Percentiles rank a stretch among this genome's conserved stretches.
Evolutionary conservation across 37 sponge, comb jelly and placozoan species (phyloP).

Genomic region (Cliona cf. orientalis): DNA sequence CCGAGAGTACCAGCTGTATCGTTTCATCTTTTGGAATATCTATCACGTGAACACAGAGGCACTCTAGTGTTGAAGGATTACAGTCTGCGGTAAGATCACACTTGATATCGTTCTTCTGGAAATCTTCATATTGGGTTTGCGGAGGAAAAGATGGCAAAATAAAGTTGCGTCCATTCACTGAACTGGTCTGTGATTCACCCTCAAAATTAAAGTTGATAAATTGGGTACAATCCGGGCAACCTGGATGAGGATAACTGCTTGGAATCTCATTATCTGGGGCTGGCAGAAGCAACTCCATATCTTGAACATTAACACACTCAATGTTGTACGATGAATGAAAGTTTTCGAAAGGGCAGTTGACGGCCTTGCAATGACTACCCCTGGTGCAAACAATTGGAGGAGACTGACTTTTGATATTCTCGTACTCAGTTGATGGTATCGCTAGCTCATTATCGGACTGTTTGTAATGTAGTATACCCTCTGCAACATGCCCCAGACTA

Average conservation of each 20-base stretch:
- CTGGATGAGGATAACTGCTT: neutral
- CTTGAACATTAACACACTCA: slow-evolving; percentile 31
- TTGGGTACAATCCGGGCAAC: neutral
- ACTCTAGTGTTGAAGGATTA: too few species aligned
- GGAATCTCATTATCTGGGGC: neutral
- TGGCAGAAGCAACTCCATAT: neutral
- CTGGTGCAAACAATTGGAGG: neutral
- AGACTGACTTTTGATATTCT: slow-evolving; percentile 2
- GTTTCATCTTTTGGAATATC: too few species aligned
- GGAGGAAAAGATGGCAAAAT: slow-evolving; percentile 22
- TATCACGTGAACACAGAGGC: too few species aligned
- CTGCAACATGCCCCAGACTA: slow-evolving; percentile 6
- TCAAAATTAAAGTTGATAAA: slow-evolving; percentile 56
- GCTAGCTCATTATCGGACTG: neutral
- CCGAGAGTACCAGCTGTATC: too few species aligned
- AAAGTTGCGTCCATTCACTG: slow-evolving; percentile 56
- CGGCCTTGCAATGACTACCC: slow-evolving; percentile 33
- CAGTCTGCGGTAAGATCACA: neutral
- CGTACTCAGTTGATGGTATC: neutral
- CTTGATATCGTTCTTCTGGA: neutral
- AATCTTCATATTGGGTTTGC: slow-evolving; percentile 33
- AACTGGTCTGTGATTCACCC: neutral
- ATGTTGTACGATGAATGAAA: slow-evolving; percentile 56
- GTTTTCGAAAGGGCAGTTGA: slow-evolving; percentile 73
- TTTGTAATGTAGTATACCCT: slow-evolving; percentile 41